phyloP scores from a whole-genome alignment of 2,797 vertebrate species.

The Loris lydekkerianus region DNA sequence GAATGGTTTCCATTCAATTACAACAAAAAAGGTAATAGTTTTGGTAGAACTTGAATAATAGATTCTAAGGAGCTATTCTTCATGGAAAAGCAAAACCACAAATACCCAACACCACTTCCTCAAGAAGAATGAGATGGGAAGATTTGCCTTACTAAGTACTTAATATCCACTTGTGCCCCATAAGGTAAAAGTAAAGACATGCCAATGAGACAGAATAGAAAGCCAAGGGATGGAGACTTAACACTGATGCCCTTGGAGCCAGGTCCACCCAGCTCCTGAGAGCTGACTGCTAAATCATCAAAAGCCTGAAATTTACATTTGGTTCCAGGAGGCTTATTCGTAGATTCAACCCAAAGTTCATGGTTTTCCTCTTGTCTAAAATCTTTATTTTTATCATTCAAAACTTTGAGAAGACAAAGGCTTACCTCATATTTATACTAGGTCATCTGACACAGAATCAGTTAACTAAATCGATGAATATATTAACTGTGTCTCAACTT shows the following conservation, averaged over 20 bases:
- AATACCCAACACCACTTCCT: neutral
- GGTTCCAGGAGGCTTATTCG: neutral
- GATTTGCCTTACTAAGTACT: neutral
- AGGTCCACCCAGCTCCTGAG: neutral
- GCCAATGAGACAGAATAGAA: neutral
- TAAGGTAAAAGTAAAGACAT: neutral
- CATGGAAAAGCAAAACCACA: neutral
- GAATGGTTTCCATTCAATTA: neutral
- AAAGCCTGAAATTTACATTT: neutral
- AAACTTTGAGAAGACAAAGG: neutral
- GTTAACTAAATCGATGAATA: neutral
- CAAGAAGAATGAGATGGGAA: neutral
- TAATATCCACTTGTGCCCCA: neutral
- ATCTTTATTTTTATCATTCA: conserved; percentile 36
- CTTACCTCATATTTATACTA: conserved; percentile 11
- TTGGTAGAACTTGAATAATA: neutral
- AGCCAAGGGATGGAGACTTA: neutral
- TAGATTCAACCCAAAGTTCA: neutral
- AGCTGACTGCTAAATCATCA: neutral
- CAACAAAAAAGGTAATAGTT: neutral
- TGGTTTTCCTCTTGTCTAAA: neutral
- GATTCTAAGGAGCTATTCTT: conserved; percentile 28
- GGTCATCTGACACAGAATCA: neutral
- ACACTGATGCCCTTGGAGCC: neutral
- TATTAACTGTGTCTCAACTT: neutral